Evolutionary conservation across 2,113 vertebrate species (phyloP).

Genomic region (Neotoma lepida): DNA sequence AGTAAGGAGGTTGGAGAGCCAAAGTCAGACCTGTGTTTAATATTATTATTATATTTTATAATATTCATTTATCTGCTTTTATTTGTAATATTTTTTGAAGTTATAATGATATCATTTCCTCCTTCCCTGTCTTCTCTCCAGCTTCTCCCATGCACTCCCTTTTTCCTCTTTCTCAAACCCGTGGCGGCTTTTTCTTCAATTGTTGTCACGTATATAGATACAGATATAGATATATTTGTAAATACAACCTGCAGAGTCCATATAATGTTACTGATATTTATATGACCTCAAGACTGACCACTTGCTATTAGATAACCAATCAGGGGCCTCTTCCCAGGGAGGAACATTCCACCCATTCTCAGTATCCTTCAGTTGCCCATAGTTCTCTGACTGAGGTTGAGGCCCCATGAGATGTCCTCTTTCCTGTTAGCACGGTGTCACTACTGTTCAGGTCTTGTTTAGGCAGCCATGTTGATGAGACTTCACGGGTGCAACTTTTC

Average conservation of each 20-base stretch:
- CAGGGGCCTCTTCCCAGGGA: not conserved
- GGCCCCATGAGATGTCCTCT: not conserved
- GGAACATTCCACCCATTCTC: too few relatives aligned
- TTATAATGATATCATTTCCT: not conserved
- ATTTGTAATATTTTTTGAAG: not conserved
- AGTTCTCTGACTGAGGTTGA: not conserved
- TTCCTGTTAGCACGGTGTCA: not conserved
- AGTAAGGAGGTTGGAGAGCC: not conserved
- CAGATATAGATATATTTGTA: not conserved
- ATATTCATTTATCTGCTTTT: not conserved
- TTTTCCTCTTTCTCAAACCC: not conserved
- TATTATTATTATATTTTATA: not conserved
- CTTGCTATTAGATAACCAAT: not conserved
- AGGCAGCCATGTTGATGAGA: not conserved
- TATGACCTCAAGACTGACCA: not conserved
- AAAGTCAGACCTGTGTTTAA: not conserved
- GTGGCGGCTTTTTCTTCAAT: not conserved
- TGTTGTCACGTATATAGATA: not conserved
- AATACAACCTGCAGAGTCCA: not conserved
- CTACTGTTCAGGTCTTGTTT: not conserved
- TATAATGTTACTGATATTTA: not conserved
- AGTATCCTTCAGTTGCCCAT: not conserved
- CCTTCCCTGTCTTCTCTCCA: too few relatives aligned
- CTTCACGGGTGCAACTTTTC: not conserved
- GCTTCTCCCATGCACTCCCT: not conserved